Percentiles rank a stretch among this genome's conserved stretches.
phyloP scores from a whole-genome alignment of 2,797 vertebrate genomes.

The Sebastes reedi region DNA sequence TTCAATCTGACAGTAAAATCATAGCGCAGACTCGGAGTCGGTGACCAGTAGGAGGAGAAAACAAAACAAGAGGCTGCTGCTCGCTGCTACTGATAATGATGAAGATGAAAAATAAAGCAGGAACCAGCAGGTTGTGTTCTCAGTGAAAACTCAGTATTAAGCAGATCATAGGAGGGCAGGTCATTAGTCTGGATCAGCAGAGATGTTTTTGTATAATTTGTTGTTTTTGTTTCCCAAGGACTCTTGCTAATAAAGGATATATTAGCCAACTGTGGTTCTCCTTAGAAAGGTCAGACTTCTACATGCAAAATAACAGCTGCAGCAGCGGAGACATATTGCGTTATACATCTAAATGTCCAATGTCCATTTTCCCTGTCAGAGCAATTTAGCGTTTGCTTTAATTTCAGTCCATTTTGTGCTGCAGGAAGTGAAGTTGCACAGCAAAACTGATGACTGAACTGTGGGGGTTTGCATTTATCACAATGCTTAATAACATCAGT shows the following conservation, averaged over 20 bases:
- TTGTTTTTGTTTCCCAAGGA: neutral
- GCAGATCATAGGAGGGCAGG: neutral
- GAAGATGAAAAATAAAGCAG: neutral
- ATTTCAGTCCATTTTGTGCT: conserved; percentile 31
- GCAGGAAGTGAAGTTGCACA: conserved; percentile 40
- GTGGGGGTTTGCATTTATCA: conserved; percentile 39
- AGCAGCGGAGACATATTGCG: neutral
- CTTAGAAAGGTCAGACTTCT: neutral
- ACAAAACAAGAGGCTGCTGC: neutral
- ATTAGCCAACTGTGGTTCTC: neutral
- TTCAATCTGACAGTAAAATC: conserved; percentile 1
- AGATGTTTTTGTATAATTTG: neutral
- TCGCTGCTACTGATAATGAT: conserved; percentile 3
- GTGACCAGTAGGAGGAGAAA: neutral
- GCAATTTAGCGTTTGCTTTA: conserved; percentile 29
- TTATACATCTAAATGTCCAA: conserved; percentile 11
- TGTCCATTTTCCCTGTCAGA: conserved; percentile 32
- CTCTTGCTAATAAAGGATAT: neutral
- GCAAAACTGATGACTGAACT: conserved; percentile 20
- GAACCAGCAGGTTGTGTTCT: neutral
- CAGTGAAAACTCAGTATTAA: neutral
- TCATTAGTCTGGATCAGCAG: neutral
- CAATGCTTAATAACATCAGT: conserved; percentile 37
- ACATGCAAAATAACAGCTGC: conserved; percentile 22
- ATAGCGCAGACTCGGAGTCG: neutral